Evolutionary conservation across 1,140 invertebrate species (phyloP), one percentile per base, ranked within the genome.

Genomic region (Antheraea mylitta): DNA sequence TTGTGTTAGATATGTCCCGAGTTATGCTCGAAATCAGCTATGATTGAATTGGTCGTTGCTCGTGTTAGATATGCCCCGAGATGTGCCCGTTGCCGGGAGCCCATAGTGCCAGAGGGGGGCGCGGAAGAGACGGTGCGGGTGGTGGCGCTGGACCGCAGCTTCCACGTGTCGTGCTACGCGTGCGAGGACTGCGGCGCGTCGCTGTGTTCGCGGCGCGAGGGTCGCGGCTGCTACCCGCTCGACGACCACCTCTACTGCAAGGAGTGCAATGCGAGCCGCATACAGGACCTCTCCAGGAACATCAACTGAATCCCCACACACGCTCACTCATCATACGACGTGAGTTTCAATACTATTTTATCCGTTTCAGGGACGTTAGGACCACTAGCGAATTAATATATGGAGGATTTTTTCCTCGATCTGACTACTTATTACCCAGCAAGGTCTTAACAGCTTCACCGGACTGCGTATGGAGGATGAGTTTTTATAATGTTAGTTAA

Each of bases 81-180:
- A 18, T 99, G 99, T 89, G 98, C 98, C 75, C 97, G 97, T 1
- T 99, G 98, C 82, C 95, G 97, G 70, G 92, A 97, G 71, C 98
- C 98, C 6, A 99, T 99, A 60, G 98, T 99, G 94, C 99, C 99
- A 7, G 97, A 98, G 83, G 94, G 95, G 9, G 98, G 98, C 5
- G 95, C 98, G 83, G 98, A 99, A 72, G 98, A 99, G 92, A 99
- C 99, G 0, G 97, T 99, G 0, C 94, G 99, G 58, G 98, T 99
- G n/a, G 98, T 99, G 9, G 98, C 98, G 0, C 93, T 99, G 53
- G 99, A 99, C 91, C 95, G 97, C 73, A 99, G 97, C 87, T 99
- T 99, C 90, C 99, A 99, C 88, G 96, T 99, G 45, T 94, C 96
- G n/a, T 99, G 99, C 86, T 99, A 99, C 85, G 97, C 98, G 83